Evolutionary conservation across 1,140 invertebrate species (phyloP), one percentile per base, ranked within the genome.

Genomic region (Zaprionus ghesquierei): DNA sequence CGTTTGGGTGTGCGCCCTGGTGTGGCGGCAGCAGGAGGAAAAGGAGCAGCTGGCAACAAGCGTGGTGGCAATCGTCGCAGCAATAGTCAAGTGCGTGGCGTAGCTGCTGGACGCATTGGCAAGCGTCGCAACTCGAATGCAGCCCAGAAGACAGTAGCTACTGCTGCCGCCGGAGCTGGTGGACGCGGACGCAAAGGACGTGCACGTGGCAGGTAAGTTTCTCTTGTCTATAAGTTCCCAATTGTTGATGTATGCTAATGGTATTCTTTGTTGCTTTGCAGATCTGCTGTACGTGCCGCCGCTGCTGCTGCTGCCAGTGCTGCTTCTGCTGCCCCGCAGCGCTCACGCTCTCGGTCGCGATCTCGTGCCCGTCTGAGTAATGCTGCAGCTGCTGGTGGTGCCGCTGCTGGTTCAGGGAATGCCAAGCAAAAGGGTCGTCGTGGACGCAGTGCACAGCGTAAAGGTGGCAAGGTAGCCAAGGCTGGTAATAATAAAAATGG

Each of bases 1-100:
- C 90, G 90, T 4, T 54, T 91, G 44, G 90, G 90, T 10, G 68
- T 77, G 49, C 90, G 90, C 54, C 60, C 80, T 0, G 90, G 89
- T 25, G 59, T 53, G 46, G 50, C 60, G 27, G 54, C 55, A 41
- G 23, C 31, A 55, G 53, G 35, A 18, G 64, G 27, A 38, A 54
- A 54, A 64, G 56, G 31, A 58, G 51, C 55, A 31, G 56, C 54
- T 2, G 31, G 15, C 9, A 61, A 18, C 9, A 38, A 62, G 22
- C 75, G 54, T 2, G 70, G 72, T 18, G 22, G 41, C 58, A 20
- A 68, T 50, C 77, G 56, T 1, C 76, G 75, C 23, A 46, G 49
- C 68, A 23, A 59, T 50, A 89, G 84, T 35, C 62, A 89, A 65
- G 29, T 73, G 18, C 82, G 86, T 5, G 81, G 90, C 33, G 81